These are phyloP conservation scores for Lasioglossum pauxillum DNA, from an alignment of 2,888 invertebrate species.

Conservation along the genomic window DNA sequence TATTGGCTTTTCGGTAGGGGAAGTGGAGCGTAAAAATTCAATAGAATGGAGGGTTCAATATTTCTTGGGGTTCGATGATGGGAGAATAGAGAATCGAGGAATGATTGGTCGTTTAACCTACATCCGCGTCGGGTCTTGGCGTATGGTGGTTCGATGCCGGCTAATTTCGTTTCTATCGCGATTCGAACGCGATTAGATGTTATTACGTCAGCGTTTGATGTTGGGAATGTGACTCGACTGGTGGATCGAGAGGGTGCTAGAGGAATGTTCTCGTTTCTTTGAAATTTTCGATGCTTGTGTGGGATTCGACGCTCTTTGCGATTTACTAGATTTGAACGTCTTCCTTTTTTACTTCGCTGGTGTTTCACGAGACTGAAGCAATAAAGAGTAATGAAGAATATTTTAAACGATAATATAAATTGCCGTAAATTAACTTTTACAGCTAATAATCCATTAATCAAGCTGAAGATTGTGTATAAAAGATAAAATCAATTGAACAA, in stretches of 20 bases:
- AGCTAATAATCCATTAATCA: no score
- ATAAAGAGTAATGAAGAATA: no score
- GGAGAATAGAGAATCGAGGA: slow-evolving; percentile 35
- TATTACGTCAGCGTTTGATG: slow-evolving; percentile 37
- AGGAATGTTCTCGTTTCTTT: background rate
- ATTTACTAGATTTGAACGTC: background rate
- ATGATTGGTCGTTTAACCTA: slow-evolving; percentile 54
- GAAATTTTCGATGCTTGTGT: background rate
- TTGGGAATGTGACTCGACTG: slow-evolving; percentile 21
- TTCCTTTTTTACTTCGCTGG: no score
- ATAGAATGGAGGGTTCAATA: slow-evolving; percentile 39
- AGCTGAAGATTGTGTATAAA: no score
- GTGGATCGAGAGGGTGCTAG: background rate
- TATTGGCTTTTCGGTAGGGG: background rate
- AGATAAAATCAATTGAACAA: no score
- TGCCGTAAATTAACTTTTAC: no score
- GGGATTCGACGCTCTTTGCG: background rate
- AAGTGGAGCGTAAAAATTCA: slow-evolving; percentile 32
- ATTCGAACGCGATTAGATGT: slow-evolving; percentile 48
- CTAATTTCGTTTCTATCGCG: slow-evolving; percentile 36
- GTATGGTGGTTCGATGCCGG: slow-evolving; percentile 10
- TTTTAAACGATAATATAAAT: no score
- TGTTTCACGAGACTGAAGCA: no score
- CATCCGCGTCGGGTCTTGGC: slow-evolving; percentile 13
- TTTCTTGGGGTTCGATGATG: slow-evolving; percentile 26